Base-by-base conservation (phyloP, 2,888 invertebrate species). In the Buathra laborator region DNA sequence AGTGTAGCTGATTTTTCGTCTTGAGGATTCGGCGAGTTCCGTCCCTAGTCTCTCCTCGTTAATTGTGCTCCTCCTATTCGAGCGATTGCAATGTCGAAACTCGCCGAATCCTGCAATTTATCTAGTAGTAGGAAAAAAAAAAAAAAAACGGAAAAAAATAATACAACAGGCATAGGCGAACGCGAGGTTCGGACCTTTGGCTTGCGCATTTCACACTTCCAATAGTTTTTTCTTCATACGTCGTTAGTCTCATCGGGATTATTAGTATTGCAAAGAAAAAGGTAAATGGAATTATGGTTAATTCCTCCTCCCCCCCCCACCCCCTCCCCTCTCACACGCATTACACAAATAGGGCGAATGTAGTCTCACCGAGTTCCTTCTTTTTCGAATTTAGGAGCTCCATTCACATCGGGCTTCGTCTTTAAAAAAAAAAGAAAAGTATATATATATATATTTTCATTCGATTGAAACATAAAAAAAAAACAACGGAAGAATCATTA, bases 161-260 rank as follows among this genome's bases (percentile, higher is more conserved):
- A 12, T 68, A 19, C 68, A 68, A 74, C 16, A 53, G 37, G 46
- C 64, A 80, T 74, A 37, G 62, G 46, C 68, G 51, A 66, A 79
- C 51, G 68, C 62, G 53, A 29, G 72, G 70, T 82, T 72, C 37
- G 37, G 72, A 68, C 46, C 48, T 78, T 77, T 67, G 56, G 62
- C 70, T 82, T 72, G 76, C 43, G 67, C 71, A 82, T 77, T 72
- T 72, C 64, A 67, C 53, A 56, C 82, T 79, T 79, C 64, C 66
- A 67, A 71, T 68, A 81, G 72, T 72, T 48, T 68, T 78, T 62
- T 68, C 32, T 77, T 53, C 16, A 76, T 71, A 81, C 44, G 53
- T 81, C 76, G 76, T 66, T 79, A 59, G 77, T 56, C 68, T 78
- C 68, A 32, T 46, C 59, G 48, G 37, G 59, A 46, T 59, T 29